Percentiles rank a stretch among this genome's conserved stretches.
Evolutionary conservation across 2,888 invertebrate genomes (phyloP).

Genomic region (Mechanitis messenoides): DNA sequence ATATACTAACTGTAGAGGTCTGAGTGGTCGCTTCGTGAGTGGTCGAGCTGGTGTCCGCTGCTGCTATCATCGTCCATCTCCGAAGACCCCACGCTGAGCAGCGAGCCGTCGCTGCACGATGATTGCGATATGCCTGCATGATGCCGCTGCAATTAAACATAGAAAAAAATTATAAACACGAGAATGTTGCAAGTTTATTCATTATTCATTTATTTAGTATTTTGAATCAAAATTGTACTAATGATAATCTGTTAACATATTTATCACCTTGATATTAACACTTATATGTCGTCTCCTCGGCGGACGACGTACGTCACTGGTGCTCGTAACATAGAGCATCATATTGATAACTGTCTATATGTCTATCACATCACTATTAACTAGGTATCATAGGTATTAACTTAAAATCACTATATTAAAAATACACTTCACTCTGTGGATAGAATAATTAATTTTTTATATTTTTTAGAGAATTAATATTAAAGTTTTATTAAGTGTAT

Average conservation of each 20-base stretch:
- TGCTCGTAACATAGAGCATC: constrained; percentile 66
- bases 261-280: constrained; percentile 65
- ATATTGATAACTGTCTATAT: constrained; percentile 36
- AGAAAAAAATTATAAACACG: neutral
- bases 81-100: constrained; percentile 87
- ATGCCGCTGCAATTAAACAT: constrained; percentile 51
- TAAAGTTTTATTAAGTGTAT: too few species aligned
- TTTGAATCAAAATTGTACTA: neutral
- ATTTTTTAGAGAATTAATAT: too few species aligned
- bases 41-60: constrained; percentile 65
- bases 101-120: constrained; percentile 84
- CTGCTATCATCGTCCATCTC: constrained; percentile 81
- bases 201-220: too few species aligned
- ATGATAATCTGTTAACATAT: too few species aligned
- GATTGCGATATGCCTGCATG: constrained; percentile 75
- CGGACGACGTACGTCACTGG: constrained; percentile 55
- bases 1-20: constrained; percentile 58
- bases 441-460: too few species aligned
- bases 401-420: neutral
- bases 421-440: neutral
- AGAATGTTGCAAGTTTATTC: neutral
- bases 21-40: constrained; percentile 58
- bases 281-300: constrained; percentile 61
- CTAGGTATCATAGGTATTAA: neutral
- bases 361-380: constrained; percentile 34